These are phyloP conservation scores for Sciurus niger DNA, from an alignment of 2,113 vertebrate genomes.

Conservation along the genomic window DNA sequence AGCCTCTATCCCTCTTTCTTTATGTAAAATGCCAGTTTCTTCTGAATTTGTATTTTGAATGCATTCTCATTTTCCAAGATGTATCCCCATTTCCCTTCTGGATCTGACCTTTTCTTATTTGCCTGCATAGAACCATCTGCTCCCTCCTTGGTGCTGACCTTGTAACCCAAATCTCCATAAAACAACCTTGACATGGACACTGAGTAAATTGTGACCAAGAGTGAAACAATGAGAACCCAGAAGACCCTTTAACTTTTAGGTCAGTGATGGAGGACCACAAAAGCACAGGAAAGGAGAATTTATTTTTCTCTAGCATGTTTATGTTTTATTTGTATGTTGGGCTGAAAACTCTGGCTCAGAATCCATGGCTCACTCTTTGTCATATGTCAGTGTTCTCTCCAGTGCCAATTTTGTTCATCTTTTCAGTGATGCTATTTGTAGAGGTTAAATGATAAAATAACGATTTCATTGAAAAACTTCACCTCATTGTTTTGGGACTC, in stretches of 20 bases:
- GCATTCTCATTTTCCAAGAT: constrained; percentile 12
- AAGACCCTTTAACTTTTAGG: neutral
- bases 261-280: neutral
- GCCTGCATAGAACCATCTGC: neutral
- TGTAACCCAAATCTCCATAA: neutral
- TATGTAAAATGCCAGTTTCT: neutral
- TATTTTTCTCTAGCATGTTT: constrained; percentile 2
- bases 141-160: neutral
- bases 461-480: constrained; percentile 61
- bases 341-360: neutral
- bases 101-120: constrained; percentile 8
- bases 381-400: neutral
- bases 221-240: neutral
- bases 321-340: neutral
- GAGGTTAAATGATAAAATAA: constrained; percentile 64
- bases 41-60: neutral
- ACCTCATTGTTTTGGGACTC: neutral
- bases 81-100: neutral
- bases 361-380: neutral
- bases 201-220: constrained; percentile 18
- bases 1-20: neutral
- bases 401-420: constrained; percentile 30
- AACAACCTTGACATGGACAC: neutral
- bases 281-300: neutral
- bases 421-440: constrained; percentile 38